phyloP scores from a whole-genome alignment of 2,797 vertebrate species.

The Falco rusticolus region DNA sequence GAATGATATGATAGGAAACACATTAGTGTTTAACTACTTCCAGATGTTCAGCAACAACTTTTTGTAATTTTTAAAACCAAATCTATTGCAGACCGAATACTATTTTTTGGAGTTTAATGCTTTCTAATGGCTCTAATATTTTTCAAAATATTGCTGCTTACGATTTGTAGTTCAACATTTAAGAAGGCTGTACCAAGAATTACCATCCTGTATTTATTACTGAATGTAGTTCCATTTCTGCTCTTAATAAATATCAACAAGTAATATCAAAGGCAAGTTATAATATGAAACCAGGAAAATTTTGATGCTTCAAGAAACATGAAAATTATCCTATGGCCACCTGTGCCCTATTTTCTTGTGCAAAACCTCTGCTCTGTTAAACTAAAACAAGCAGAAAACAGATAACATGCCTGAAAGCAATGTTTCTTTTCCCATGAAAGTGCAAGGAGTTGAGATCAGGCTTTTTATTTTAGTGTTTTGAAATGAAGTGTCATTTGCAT shows the following conservation, averaged over 20 bases:
- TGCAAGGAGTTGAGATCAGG: background rate
- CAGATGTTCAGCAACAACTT: background rate
- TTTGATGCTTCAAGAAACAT: background rate
- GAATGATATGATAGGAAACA: background rate
- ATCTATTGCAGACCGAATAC: background rate
- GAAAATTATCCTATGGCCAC: background rate
- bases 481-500: slow-evolving; percentile 8
- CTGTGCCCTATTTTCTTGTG: background rate
- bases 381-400: background rate
- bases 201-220: background rate
- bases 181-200: background rate
- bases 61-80: background rate
- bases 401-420: background rate
- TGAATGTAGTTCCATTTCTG: background rate
- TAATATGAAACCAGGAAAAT: background rate
- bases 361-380: background rate
- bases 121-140: background rate
- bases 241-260: background rate
- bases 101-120: background rate
- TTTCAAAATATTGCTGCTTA: background rate
- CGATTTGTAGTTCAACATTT: background rate
- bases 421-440: background rate
- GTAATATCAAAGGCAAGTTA: background rate
- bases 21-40: background rate
- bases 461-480: background rate